Base-by-base conservation (phyloP, 2,888 invertebrate species). In the Cecidostiba fungosa region DNA sequence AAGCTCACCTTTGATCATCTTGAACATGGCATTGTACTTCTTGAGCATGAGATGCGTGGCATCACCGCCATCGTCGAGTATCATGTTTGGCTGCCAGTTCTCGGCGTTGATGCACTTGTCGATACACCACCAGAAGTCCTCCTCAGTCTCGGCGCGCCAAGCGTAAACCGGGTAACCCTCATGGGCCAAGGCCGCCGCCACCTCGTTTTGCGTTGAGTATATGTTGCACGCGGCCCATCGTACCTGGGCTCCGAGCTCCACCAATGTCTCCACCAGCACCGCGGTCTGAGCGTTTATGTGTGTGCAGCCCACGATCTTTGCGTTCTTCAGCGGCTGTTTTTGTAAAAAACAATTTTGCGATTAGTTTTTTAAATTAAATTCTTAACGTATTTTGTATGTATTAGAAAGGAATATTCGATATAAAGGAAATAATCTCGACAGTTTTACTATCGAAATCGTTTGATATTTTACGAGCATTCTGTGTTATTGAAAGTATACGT, bases 61-160 rank as follows among this genome's bases (percentile, higher is more conserved):
- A 94, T 99, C 99, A 0, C 99, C 99, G 0, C 99, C 99, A 93
- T 99, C 99, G 92, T 99, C 99, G 87, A 99, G 94, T 90, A 99
- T 98, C 97, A 99, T 98, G 94, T 99, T 99, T 5, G 99, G 99
- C 91, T 98, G 98, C 99, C 99, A 99, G 90, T 96, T 96, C 89
- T 98, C 97, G 0, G 96, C 96, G 89, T 97, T 97, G 3, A 99
- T 96, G 93, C 99, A 98, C 92, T 97, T 97, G 94, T 99, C 99
- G 90, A 99, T 99, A 92, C 98, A 98, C 99, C 99, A 99, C 99
- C 99, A 99, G 94, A 99, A 99, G 91, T 99, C 99, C 92, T 99
- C 99, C 93, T 99, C 99, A 8, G 98, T 98, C 93, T 99, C 98
- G 0, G 98, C 98, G 82, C 98, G 97, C 99, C 99, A 99, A 16